Base-by-base conservation (phyloP, 2,888 invertebrate genomes). In the Sinotaia quadrata region DNA sequence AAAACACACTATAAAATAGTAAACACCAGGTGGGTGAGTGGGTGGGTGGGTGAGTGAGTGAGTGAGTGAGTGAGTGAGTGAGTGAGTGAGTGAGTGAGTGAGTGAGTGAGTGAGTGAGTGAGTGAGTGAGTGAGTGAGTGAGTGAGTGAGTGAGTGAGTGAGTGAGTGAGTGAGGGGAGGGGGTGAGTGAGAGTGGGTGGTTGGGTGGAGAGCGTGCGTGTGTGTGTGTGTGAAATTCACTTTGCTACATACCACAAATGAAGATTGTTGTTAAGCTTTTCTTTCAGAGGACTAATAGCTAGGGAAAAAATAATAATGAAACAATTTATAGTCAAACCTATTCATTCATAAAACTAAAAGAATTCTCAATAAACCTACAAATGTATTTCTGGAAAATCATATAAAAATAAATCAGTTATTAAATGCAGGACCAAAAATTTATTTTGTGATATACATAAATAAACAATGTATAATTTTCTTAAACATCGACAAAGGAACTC, bases 201-300 rank as follows among this genome's bases (percentile, higher is more conserved):
- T 49, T 21, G 4, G 4, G 21, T 21, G 4, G 49, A 24, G 49
- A 4, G 49, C 8, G 49, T 49, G 49, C 8, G 49, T 49, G 49
- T 49, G 49, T 18, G n/a, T n/a, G 49, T n/a, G n/a, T n/a, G n/a
- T n/a, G n/a, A n/a, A n/a, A n/a, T n/a, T n/a, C n/a, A n/a, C n/a
- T 10, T 49, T 27, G 27, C 24, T n/a, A 33, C 34, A 34, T n/a
- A 34, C n/a, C 8, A 34, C 31, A n/a, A 21, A 57, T 57, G 57
- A 31, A 85, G 68, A 66, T 85, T 85, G 51, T 70, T 33, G 61
- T 83, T 82, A 67, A 86, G 74, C 41, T 76, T 84, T 59, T 84
- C 76, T 71, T 80, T 76, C 33, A 85, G 66, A 31, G 80, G 80
- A 24, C 75, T 70, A 7, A 79, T 75, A 49, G 74, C 82, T 82